phyloP scores from a whole-genome alignment of 1,140 invertebrate species.

The Thereuonema tuberculata region DNA sequence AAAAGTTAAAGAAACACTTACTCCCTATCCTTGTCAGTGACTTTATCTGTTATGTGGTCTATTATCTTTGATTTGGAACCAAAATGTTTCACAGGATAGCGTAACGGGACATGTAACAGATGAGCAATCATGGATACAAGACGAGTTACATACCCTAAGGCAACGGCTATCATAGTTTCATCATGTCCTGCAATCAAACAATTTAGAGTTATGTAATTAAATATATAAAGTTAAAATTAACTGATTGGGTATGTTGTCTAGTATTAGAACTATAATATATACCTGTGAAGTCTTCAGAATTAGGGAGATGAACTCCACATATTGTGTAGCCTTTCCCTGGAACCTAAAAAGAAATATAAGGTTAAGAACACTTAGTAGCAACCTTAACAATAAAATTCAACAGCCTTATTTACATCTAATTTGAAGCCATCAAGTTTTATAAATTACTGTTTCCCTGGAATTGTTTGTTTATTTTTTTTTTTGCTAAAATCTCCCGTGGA shows the following conservation, averaged over 20 bases:
- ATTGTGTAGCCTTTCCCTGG: conserved; percentile 46
- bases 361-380: too few species aligned
- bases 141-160: conserved; percentile 66
- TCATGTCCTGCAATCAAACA: conserved; percentile 33
- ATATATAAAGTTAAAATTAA: background rate
- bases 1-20: conserved; percentile 31
- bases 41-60: conserved; percentile 54
- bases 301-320: conserved; percentile 54
- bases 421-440: too few species aligned
- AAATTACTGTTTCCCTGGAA: too few species aligned
- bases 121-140: conserved; percentile 60
- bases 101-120: conserved; percentile 61
- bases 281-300: conserved; percentile 48
- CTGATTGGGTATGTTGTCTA: background rate
- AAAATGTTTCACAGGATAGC: conserved; percentile 58
- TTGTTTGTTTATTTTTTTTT: too few species aligned
- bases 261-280: conserved; percentile 19
- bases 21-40: conserved; percentile 60
- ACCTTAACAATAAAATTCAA: too few species aligned
- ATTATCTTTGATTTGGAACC: conserved; percentile 60
- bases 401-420: too few species aligned
- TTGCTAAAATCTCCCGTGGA: too few species aligned
- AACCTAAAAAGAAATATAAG: conserved; percentile 29
- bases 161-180: conserved; percentile 53
- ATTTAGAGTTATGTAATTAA: conserved; percentile 4